Base-by-base conservation (phyloP, 2,113 vertebrate genomes). In the Nannobrachium achirus region DNA sequence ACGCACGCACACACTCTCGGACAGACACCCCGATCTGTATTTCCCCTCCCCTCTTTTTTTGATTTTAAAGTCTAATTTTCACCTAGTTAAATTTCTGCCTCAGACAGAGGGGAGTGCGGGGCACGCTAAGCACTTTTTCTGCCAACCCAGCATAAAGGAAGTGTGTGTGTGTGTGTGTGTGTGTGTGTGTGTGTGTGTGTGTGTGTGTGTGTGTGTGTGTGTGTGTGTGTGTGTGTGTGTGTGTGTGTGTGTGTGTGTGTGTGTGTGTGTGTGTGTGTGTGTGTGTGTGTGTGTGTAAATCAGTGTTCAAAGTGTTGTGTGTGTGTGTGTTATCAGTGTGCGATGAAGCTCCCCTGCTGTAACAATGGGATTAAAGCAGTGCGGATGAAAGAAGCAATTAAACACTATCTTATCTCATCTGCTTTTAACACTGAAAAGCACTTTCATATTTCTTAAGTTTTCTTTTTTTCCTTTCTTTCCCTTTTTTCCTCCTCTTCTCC, bases 341-440 rank as follows among this genome's bases (percentile, higher is more conserved):
- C 81, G 86, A 86, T 86, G 83, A 86, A 87, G 84, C 81, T 63
- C 73, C 78, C 69, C 57, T 10, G 65, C 79, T 68, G 70, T 79
- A 84, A 90, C 86, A 86, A 87, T 81, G 52, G 83, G 85, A 90
- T 87, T 90, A 88, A 86, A 85, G 85, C 79, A 56, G 44, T 10
- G 56, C 71, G 63, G 63, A 82, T 86, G 73, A 90, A 88, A 83
- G 85, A 87, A 80, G 86, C 69, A 90, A 90, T 90, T 89, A 87
- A 90, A 81, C 55, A 58, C 45, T 81, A 85, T 89, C 86, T 90
- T 89, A 87, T 89, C 88, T 87, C 72, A 83, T 86, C 83, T 82
- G 63, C 84, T 78, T 81, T 72, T 42, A 82, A 79, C 71, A 78
- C 74, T 69, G 76, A 77, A 79, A 78, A 72, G 72, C 67, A 39